Base-by-base conservation (phyloP, 2,888 invertebrate genomes). In the Stomorhina lunata region DNA sequence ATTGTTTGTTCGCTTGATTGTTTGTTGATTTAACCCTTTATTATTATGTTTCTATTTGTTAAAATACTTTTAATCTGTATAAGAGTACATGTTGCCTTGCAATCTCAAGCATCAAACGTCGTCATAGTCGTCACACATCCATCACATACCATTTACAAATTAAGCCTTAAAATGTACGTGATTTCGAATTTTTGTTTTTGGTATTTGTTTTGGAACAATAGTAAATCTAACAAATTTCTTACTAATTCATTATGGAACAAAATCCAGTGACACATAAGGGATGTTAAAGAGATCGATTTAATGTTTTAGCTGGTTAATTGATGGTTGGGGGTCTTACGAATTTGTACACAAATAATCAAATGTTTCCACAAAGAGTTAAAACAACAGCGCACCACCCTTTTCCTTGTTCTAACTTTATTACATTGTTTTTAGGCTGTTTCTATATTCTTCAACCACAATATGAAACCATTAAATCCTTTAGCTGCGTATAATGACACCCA, bases 1-100 rank as follows among this genome's bases (percentile, higher is more conserved):
- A 79, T 53, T 69, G 68, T 48, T 76, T 17, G 80, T 50, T 59
- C 45, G 68, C 27, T 68, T 80, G 80, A 20, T 71, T 81, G 61
- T 75, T 73, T 83, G 81, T 76, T 83, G 71, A 79, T 76, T 83
- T 79, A 84, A 84, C 84, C 83, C 83, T 84, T 82, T 71, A 71
- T 81, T 80, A 61, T 77, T 63, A 83, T 84, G 79, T 82, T 81
- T 61, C 83, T 66, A 61, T 82, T 82, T 84, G 80, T 69, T 63
- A 20, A 81, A 81, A 81, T 55, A 80, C 80, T 77, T 77, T 77
- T 84, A 84, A 84, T 83, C 83, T 81, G 27, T 43, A 40, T 25
- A 43, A 34, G 57, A 65, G 72, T 65, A 57, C 63, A 69, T 65
- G 57, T 68, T 57, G 63, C 53, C 53, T 63, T 37, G 76, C 80